Evolutionary conservation across 2,113 vertebrate species (phyloP), one percentile per base, ranked within the genome.

Genomic region (Myanophis thanlyinensis): DNA sequence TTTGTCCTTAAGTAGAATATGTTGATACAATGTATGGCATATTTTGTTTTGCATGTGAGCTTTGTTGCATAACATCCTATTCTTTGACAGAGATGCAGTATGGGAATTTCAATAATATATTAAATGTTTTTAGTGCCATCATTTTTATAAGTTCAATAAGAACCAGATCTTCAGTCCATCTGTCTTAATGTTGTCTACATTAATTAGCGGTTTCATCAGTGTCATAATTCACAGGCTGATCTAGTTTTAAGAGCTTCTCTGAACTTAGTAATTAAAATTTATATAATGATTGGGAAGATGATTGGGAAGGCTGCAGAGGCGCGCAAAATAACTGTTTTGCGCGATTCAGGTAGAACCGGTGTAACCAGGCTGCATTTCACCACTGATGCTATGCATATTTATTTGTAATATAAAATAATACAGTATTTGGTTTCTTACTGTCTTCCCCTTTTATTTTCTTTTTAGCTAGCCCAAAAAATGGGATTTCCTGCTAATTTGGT

Each of bases 381-480:
- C n/a, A n/a, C n/a, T n/a, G n/a, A n/a, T 80, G 67, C 35, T 40
- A 40, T 80, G 15, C 35, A 40, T 80, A 40, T 80, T 80, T 20
- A 80, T 80, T 80, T 80, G 73, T 80, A 44, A 44, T 44, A 80
- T 80, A 80, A 80, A 80, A 80, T 80, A 80, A 80, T 80, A 6
- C 59, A 62, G 67, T 51, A 18, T 47, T 85, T 91, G 44, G 7
- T 22, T 54, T 30, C 49, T 47, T n/a, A 2, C 35, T 62, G 8
- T 44, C 30, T 87, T 40, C 46, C n/a, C 25, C 30, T 87, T 73
- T 51, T 13, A 67, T 44, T 90, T 95, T 85, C 96, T 22, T 88
- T 97, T 94, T 95, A 99, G 99, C 98, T 99, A 90, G 99, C 99
- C 84, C 54, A 98, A 97, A 98, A 99, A 97, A 99, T 99, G 99